A percentile compares a stretch with the other conserved stretches of the same genome.
These are phyloP conservation scores for Lasioglossum oenotherae DNA, from an alignment of 2,888 invertebrate species.

Conservation along the genomic window DNA sequence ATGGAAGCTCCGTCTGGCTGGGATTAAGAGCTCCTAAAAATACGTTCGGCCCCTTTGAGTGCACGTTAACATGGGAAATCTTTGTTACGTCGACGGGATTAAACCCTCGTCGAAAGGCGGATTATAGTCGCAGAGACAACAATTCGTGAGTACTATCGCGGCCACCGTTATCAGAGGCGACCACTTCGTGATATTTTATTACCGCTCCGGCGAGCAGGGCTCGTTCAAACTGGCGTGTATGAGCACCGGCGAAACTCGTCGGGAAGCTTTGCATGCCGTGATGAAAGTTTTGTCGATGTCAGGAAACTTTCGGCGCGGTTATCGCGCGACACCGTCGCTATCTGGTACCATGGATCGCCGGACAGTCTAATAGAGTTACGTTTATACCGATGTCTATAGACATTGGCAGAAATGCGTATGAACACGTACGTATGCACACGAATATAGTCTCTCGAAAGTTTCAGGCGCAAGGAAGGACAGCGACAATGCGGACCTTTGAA, in stretches of 20 bases:
- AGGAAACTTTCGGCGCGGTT: constrained; percentile 54
- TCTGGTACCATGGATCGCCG: constrained; percentile 61
- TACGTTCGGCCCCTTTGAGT: constrained; percentile 7
- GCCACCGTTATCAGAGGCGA: constrained; percentile 20
- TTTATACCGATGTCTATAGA: constrained; percentile 38
- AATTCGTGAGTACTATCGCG: constrained; percentile 4
- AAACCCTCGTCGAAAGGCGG: constrained; percentile 18
- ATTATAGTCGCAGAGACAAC: constrained; percentile 21
- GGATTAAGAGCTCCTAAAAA: constrained; percentile 15
- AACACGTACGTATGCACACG: constrained; percentile 24
- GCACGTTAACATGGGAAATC: constrained; percentile 19
- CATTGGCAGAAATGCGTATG: neutral
- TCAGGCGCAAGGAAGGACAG: no score
- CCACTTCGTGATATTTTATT: constrained; percentile 58
- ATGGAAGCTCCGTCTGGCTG: neutral
- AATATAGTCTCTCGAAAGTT: neutral
- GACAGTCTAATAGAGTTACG: constrained; percentile 70
- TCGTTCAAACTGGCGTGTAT: constrained; percentile 29
- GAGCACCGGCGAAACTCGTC: constrained; percentile 39
- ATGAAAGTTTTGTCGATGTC: constrained; percentile 61
- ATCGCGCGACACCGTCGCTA: constrained; percentile 35
- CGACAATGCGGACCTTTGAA: no score
- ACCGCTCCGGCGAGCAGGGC: constrained; percentile 38
- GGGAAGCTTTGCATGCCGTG: constrained; percentile 34
- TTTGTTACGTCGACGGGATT: constrained; percentile 22